phyloP scores from a whole-genome alignment of 2,888 invertebrate genomes.

The Drosophila neonasuta region DNA sequence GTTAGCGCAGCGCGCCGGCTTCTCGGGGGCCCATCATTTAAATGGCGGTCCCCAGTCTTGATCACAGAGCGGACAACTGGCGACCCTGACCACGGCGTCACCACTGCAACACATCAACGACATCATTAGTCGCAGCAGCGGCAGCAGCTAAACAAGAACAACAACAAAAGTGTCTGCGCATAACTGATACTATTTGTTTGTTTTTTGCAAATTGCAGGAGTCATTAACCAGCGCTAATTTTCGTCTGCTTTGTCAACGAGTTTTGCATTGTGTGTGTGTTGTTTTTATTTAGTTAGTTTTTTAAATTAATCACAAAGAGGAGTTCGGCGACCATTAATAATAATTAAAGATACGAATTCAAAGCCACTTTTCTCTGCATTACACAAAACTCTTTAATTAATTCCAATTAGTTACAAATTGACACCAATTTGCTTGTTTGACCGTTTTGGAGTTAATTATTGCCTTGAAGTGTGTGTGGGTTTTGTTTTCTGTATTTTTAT shows the following conservation, averaged over 20 bases:
- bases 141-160: slow-evolving; percentile 24
- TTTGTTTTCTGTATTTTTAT: not conserved
- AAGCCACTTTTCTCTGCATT: slow-evolving; percentile 19
- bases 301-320: slow-evolving; percentile 30
- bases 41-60: slow-evolving; percentile 49
- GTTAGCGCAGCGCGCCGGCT: slow-evolving; percentile 46
- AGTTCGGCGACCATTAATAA: slow-evolving; percentile 38
- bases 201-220: slow-evolving; percentile 21
- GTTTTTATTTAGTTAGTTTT: slow-evolving; percentile 26
- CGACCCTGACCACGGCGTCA: slow-evolving; percentile 62
- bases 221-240: slow-evolving; percentile 59
- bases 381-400: slow-evolving; percentile 49
- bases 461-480: slow-evolving; percentile 9
- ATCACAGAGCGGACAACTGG: slow-evolving; percentile 64
- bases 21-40: slow-evolving; percentile 66
- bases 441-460: slow-evolving; percentile 17
- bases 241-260: slow-evolving; percentile 64
- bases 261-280: slow-evolving; percentile 25
- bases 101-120: slow-evolving; percentile 35
- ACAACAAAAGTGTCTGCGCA: slow-evolving; percentile 23
- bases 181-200: slow-evolving; percentile 10
- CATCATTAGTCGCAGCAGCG: slow-evolving; percentile 30
- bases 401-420: slow-evolving; percentile 45
- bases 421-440: slow-evolving; percentile 32
- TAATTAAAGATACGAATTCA: slow-evolving; percentile 43